Evolutionary conservation across 2,113 vertebrate species (phyloP).

Genomic region (Chlorocebus sabaeus): DNA sequence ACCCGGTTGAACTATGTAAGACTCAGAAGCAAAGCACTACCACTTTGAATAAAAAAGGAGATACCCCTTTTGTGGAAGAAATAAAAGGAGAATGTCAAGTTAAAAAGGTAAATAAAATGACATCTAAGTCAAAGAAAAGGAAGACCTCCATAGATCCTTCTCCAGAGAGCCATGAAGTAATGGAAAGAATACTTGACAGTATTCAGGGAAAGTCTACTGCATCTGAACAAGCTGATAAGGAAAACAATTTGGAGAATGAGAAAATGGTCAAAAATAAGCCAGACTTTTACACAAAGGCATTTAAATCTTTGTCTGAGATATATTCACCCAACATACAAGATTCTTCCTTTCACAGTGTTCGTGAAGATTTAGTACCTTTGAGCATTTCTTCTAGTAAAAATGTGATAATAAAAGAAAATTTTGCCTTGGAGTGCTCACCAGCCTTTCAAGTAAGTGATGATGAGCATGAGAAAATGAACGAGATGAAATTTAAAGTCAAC

Average conservation of each 20-base stretch:
- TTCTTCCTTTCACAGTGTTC: not conserved
- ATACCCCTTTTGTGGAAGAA: not conserved
- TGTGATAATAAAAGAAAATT: not conserved
- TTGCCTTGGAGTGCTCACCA: conserved; percentile 25
- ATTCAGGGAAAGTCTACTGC: not conserved
- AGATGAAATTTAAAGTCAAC: not conserved
- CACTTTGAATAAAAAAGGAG: not conserved
- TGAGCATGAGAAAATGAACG: conserved; percentile 42
- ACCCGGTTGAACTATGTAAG: not conserved
- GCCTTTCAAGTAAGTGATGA: not conserved
- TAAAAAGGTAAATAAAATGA: not conserved
- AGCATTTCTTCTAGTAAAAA: conserved; percentile 28
- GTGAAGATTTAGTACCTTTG: not conserved
- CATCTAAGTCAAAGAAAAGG: conserved; percentile 46
- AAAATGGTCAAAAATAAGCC: conserved; percentile 18
- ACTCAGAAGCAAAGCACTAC: not conserved
- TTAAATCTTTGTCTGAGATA: conserved; percentile 14
- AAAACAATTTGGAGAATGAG: conserved; percentile 49
- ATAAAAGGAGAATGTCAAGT: not conserved
- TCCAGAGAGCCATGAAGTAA: conserved; percentile 23
- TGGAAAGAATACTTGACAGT: not conserved
- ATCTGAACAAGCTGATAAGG: not conserved
- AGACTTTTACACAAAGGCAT: conserved; percentile 39
- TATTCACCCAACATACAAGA: conserved; percentile 38
- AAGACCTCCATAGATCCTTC: not conserved